Evolutionary conservation across 2,888 invertebrate genomes (phyloP).

Genomic region (Spilosoma lubricipeda): DNA sequence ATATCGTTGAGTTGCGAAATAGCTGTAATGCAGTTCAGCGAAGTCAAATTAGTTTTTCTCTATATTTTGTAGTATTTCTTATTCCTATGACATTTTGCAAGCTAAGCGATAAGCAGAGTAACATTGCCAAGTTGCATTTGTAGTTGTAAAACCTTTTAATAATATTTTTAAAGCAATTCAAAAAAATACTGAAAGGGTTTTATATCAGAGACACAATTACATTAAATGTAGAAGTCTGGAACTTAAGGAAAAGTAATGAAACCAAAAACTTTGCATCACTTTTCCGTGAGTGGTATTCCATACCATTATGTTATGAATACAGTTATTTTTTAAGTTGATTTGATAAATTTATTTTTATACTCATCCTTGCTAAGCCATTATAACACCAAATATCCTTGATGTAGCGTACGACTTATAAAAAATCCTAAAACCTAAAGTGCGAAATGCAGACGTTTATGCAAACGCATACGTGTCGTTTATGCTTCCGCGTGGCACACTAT

Average conservation of each 20-base stretch:
- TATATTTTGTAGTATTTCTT: background rate
- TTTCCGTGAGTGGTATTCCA: too few species aligned
- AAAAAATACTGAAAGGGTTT: too few species aligned
- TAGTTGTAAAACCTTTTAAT: background rate
- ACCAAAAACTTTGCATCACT: too few species aligned
- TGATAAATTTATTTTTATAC: too few species aligned
- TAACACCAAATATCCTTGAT: too few species aligned
- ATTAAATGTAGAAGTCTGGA: too few species aligned
- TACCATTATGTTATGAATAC: too few species aligned
- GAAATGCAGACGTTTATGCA: slow-evolving; percentile 5
- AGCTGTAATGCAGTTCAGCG: background rate
- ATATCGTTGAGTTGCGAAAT: slow-evolving; percentile 4
- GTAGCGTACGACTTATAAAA: background rate
- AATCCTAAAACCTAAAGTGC: background rate
- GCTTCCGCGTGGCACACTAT: slow-evolving; percentile 41
- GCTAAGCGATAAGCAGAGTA: too few species aligned
- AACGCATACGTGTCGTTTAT: slow-evolving; percentile 31
- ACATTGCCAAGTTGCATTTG: background rate
- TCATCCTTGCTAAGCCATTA: too few species aligned
- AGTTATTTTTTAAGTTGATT: too few species aligned
- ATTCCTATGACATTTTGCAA: background rate
- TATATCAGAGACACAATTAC: too few species aligned
- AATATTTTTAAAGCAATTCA: background rate
- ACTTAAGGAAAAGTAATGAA: too few species aligned
- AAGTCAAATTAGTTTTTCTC: background rate